These are phyloP conservation scores for Drosophila maculinotata DNA, from an alignment of 2,888 invertebrate species.

Conservation along the genomic window DNA sequence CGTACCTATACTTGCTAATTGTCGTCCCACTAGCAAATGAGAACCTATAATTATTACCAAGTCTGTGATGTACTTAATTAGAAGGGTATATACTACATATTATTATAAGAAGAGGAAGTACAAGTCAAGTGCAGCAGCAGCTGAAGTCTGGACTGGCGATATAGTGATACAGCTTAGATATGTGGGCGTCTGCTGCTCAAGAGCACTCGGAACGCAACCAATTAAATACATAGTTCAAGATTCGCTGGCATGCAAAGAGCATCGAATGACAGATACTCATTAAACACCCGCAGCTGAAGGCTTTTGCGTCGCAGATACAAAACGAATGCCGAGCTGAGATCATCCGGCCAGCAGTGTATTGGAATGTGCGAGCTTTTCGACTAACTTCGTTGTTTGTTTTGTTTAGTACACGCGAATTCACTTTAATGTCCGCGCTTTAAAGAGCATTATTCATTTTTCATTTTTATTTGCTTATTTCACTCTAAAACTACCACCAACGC, in stretches of 20 bases:
- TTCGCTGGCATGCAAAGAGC: slow-evolving; percentile 57
- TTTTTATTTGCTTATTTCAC: slow-evolving; percentile 44
- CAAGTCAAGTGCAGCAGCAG: slow-evolving; percentile 58
- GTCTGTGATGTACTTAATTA: slow-evolving; percentile 13
- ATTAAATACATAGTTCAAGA: slow-evolving; percentile 55
- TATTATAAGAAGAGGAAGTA: slow-evolving; percentile 49
- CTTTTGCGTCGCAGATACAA: slow-evolving; percentile 64
- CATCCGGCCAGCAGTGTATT: slow-evolving; percentile 52
- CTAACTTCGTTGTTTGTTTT: slow-evolving; percentile 20
- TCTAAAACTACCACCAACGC: slow-evolving; percentile 68
- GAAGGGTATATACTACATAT: slow-evolving; percentile 23
- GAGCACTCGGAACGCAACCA: slow-evolving; percentile 30
- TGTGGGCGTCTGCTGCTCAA: slow-evolving; percentile 73
- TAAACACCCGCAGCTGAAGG: slow-evolving; percentile 36
- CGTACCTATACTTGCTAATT: neutral
- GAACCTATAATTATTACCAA: neutral
- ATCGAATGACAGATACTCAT: slow-evolving; percentile 54
- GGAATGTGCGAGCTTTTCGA: slow-evolving; percentile 29
- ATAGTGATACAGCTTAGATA: slow-evolving; percentile 8
- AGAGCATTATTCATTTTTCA: slow-evolving; percentile 44
- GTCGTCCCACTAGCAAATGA: neutral
- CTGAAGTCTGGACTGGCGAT: slow-evolving; percentile 31
- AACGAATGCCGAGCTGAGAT: slow-evolving; percentile 57
- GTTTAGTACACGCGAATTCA: slow-evolving; percentile 39
- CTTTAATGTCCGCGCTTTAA: slow-evolving; percentile 21